Evolutionary conservation across 1,140 invertebrate species (phyloP), one percentile per base, ranked within the genome.

Genomic region (Drosophila saltans): DNA sequence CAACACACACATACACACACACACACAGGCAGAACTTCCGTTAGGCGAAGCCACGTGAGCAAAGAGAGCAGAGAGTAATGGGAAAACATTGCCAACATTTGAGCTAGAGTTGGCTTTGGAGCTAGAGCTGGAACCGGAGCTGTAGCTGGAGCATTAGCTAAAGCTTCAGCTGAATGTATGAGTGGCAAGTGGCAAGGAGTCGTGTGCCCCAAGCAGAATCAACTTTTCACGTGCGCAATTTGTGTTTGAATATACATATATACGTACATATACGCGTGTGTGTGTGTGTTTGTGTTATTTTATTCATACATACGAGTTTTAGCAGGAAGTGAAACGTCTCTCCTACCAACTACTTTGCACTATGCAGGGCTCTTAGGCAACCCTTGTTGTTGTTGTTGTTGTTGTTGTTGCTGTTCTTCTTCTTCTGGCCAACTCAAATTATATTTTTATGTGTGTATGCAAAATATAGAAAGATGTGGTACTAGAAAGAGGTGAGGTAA

Each of bases 151-250:
- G 69, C 66, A 60, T 72, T 62, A 74, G 45, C 58, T 16, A 6
- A 64, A 52, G 45, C 45, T 26, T 21, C 21, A 43, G 11, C 41
- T 43, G 41, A 36, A 36, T 36, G 66, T 45, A 10, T 41, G 41
- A 33, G 33, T 36, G 33, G 33, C 33, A 36, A 36, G 33, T 7
- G 33, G 33, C 6, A 36, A 36, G 33, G 33, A 36, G 33, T 7
- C 33, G 1, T 36, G 33, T 6, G 45, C 45, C 45, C 16, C 6
- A 21, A 56, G 33, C 57, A 70, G 58, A 68, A 61, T 73, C 70
- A 88, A 86, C 66, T 82, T 82, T 86, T 79, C 65, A 79, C 72
- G 79, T 82, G 78, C 75, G 67, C 75, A 77, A 78, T 79, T 75
- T 86, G 66, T 66, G 62, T 72, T 62, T 64, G 57, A 36, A 36